Base-by-base conservation (phyloP, 2,113 vertebrate species). In the Limanda limanda region DNA sequence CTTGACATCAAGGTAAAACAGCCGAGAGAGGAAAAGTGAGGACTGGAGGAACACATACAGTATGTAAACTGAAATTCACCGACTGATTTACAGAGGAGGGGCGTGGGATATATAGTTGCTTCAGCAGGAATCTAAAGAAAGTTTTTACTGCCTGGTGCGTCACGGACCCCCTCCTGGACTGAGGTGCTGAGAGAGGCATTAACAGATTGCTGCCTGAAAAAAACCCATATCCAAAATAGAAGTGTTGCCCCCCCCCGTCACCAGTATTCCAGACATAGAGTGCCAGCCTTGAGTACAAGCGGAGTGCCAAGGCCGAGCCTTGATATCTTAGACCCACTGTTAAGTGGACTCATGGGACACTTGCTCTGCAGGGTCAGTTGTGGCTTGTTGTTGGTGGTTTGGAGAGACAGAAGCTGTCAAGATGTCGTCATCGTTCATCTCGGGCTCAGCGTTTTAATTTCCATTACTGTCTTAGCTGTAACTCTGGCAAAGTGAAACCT, bases 211-310 rank as follows among this genome's bases (percentile, higher is more conserved):
- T 31, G 66, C 67, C 76, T 91, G 92, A 89, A 91, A 91, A 90
- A 90, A 92, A 92, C 90, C 86, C 91, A 83, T 84, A 76, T 91
- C 92, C 79, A 89, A 92, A 95, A 95, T 94, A 94, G 93, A 94
- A 40, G 86, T 81, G 91, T 90, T 37, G 67, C 81, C 73, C 71
- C 68, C 58, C 56, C 18, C 14, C 57, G 40, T 2, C 37, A 25
- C 62, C 79, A 70, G 82, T 79, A 73, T 87, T 85, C 76, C 87
- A 71, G 74, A 78, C 81, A 76, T 74, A 74, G 81, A 65, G 81
- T 80, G 85, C 71, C 84, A 78, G 72, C 59, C 59, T 54, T 11
- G 72, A 82, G 68, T 71, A 18, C 66, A 21, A 59, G 71, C 71
- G 1, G n/a, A 14, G 57, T 56, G 76, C 83, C 86, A 88, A 89